Conservation (phyloP, 2,888 invertebrate species). For the Leptinotarsa haldemani region DNA sequence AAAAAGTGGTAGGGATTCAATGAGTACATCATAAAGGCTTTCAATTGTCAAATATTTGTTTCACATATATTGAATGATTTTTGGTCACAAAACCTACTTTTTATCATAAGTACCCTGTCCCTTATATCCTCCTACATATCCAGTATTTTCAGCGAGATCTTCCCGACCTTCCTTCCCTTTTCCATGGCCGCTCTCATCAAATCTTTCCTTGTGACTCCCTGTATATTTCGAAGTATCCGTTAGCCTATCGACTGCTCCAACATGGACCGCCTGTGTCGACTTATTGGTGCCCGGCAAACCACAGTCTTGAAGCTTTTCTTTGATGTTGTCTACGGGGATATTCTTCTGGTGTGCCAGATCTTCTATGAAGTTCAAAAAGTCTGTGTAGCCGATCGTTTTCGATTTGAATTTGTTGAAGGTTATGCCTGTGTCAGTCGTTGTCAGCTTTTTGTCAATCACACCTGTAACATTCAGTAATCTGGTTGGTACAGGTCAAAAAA, state of each 20-base stretch:
- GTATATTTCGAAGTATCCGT: conserved; percentile 89
- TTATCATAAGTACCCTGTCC: conserved; percentile 82
- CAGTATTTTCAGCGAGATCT: conserved; percentile 77
- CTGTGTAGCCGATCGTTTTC: conserved; percentile 54
- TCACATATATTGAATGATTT: background rate
- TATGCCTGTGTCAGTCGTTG: conserved; percentile 90
- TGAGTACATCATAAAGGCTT: too few relatives aligned
- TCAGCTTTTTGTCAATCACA: conserved; percentile 77
- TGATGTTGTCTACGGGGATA: conserved; percentile 78
- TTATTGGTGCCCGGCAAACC: conserved; percentile 68
- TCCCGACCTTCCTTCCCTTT: conserved; percentile 88
- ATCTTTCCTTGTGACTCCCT: conserved; percentile 85
- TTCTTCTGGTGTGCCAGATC: conserved; percentile 85
- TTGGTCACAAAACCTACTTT: conserved; percentile 44
- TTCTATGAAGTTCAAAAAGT: conserved; percentile 76
- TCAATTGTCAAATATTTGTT: too few relatives aligned
- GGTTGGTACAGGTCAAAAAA: too few relatives aligned
- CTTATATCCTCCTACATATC: conserved; percentile 86
- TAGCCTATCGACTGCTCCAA: conserved; percentile 76
- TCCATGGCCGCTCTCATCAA: conserved; percentile 84
- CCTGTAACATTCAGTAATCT: conserved; percentile 59
- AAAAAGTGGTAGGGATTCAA: too few relatives aligned
- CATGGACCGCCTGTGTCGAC: conserved; percentile 65
- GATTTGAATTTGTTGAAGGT: conserved; percentile 87
- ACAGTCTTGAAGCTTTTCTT: conserved; percentile 80